A percentile compares a stretch with the other conserved stretches of the same genome.
Conservation (phyloP, 2,888 invertebrate genomes). For the Temnothorax rugatulus region DNA sequence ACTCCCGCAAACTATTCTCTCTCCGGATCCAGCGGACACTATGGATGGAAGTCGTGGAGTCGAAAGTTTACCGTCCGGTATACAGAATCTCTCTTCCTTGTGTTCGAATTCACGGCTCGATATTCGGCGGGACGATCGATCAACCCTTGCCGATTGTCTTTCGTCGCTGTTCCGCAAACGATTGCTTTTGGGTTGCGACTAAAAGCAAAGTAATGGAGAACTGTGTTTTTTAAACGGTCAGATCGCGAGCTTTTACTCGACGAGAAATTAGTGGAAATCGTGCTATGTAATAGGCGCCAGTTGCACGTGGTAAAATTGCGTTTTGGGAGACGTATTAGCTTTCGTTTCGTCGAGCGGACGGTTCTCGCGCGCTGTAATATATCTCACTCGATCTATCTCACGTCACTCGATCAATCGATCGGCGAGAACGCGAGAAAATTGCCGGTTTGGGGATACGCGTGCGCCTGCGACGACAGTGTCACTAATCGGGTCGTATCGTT, state of each 20-base stretch:
- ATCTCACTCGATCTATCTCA: constrained; percentile 36
- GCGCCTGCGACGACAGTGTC: background rate
- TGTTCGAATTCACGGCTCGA: constrained; percentile 63
- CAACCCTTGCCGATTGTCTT: constrained; percentile 17
- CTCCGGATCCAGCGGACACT: constrained; percentile 53
- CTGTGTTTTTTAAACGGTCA: background rate
- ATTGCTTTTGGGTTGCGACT: background rate
- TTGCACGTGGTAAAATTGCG: constrained; percentile 19
- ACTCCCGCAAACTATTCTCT: constrained; percentile 65
- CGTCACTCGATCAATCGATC: constrained; percentile 40
- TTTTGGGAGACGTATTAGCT: background rate
- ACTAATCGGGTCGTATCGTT: constrained; percentile 26
- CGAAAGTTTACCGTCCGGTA: constrained; percentile 43
- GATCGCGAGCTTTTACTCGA: background rate
- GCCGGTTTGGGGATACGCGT: background rate
- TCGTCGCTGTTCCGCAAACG: background rate
- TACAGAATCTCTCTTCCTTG: constrained; percentile 49
- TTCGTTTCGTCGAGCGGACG: constrained; percentile 4
- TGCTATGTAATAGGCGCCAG: background rate
- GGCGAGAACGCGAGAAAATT: background rate
- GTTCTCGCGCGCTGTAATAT: background rate
- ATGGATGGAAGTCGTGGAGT: constrained; percentile 59
- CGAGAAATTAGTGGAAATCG: constrained; percentile 3
- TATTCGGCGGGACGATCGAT: constrained; percentile 44
- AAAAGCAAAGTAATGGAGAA: background rate